Conservation (phyloP, 1,140 invertebrate species). For the Tetragonula clypearis region DNA sequence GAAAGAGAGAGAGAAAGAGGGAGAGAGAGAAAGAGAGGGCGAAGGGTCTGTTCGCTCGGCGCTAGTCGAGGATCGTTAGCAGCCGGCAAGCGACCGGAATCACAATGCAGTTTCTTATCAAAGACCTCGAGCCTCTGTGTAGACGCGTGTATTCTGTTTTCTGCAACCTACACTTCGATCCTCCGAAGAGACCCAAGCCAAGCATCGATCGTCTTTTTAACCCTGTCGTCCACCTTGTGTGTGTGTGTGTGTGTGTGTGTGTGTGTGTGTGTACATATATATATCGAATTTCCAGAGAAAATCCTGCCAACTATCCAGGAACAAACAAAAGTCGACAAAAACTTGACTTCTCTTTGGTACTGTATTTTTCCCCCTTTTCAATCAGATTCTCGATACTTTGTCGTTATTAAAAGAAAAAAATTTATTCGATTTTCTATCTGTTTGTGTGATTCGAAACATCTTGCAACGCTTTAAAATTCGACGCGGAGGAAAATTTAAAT, state of each 20-base stretch:
- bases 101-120: constrained; percentile 80
- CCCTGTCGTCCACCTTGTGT: not conserved
- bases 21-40: constrained; percentile 48
- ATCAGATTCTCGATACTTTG: not conserved
- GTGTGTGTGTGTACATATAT: too few relatives aligned
- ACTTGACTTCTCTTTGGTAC: too few relatives aligned
- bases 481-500: too few relatives aligned
- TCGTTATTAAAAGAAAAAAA: not conserved
- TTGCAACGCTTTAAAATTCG: not conserved
- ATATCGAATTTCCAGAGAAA: not conserved
- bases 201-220: not conserved
- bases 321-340: too few relatives aligned
- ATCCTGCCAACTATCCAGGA: not conserved
- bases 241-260: too few relatives aligned
- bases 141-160: constrained; percentile 49
- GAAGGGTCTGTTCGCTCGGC: constrained; percentile 65
- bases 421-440: not conserved
- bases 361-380: too few relatives aligned
- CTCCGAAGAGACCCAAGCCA: not conserved
- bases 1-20: constrained; percentile 41
- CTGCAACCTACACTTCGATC: constrained; percentile 47
- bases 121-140: constrained; percentile 44
- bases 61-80: constrained; percentile 79
- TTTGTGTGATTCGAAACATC: not conserved
- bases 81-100: constrained; percentile 79